Conservation (phyloP, 2,888 invertebrate species). For the Lithophane socia region DNA sequence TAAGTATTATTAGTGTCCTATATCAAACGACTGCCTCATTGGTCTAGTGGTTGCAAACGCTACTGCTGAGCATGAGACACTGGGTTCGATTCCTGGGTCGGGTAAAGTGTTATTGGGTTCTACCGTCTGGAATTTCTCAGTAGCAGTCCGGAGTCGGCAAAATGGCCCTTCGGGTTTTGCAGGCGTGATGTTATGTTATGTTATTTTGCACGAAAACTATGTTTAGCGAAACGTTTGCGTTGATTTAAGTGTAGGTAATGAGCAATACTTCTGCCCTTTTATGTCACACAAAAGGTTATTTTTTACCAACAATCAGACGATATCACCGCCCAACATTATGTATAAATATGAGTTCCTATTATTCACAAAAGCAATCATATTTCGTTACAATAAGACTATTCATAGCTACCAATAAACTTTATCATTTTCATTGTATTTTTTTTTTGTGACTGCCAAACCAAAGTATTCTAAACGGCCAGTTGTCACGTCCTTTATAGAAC, state of each 20-base stretch:
- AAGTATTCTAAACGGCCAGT: constrained; percentile 57
- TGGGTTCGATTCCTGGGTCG: too few relatives aligned
- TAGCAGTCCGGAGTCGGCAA: not conserved
- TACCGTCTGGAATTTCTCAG: not conserved
- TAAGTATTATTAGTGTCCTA: not conserved
- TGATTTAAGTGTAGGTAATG: not conserved
- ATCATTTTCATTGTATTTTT: constrained; percentile 46
- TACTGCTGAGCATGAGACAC: not conserved
- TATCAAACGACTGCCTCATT: not conserved
- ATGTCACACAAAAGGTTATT: constrained; percentile 24
- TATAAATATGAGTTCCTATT: constrained; percentile 48
- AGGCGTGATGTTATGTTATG: not conserved
- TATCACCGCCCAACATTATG: constrained; percentile 27
- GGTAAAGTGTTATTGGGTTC: too few relatives aligned
- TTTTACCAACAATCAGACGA: constrained; percentile 24
- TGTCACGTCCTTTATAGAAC: constrained; percentile 59
- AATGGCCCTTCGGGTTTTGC: not conserved
- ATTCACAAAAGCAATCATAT: constrained; percentile 40
- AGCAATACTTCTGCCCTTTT: constrained; percentile 13
- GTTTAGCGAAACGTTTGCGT: not conserved
- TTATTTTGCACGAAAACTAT: too few relatives aligned
- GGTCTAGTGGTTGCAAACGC: not conserved
- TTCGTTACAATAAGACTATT: constrained; percentile 46
- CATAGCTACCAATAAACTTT: constrained; percentile 30
- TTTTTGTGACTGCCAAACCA: constrained; percentile 44